A percentile compares a stretch with the other conserved stretches of the same genome.
phyloP scores from a whole-genome alignment of 2,113 vertebrate species.

The Barbus barbus region DNA sequence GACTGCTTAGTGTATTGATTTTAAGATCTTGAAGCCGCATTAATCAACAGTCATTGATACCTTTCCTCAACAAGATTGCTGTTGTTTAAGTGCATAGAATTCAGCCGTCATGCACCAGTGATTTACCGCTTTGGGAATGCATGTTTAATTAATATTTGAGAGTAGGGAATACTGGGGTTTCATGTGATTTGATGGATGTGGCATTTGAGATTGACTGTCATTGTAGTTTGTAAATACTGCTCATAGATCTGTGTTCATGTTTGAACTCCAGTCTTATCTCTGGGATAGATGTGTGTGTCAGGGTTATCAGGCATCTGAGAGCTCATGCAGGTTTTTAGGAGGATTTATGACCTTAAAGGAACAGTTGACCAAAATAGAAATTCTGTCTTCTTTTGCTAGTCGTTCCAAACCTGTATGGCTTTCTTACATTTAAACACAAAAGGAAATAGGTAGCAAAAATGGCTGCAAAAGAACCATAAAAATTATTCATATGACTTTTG shows the following conservation, averaged over 20 bases:
- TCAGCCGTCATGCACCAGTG: not conserved
- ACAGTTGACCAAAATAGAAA: not conserved
- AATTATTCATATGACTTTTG: not conserved
- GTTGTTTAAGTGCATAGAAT: not conserved
- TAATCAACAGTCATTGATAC: constrained; percentile 14
- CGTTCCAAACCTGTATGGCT: not conserved
- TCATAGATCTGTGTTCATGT: not conserved
- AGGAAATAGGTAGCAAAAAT: not conserved
- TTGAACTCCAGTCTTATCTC: not conserved
- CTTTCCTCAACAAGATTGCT: not conserved
- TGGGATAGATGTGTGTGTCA: not conserved
- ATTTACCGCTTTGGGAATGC: not conserved
- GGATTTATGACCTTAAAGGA: not conserved
- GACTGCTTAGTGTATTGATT: constrained; percentile 38
- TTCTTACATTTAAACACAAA: not conserved
- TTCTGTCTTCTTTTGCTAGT: not conserved
- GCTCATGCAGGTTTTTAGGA: not conserved
- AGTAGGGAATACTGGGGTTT: not conserved
- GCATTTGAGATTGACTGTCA: not conserved
- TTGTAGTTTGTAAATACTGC: not conserved
- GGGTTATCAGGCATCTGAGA: not conserved
- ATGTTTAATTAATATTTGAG: not conserved
- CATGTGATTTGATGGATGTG: too few relatives aligned
- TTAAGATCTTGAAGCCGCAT: constrained; percentile 29
- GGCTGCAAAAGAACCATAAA: not conserved